These are phyloP conservation scores for Ennomos erosarius DNA, from an alignment of 2,888 invertebrate genomes.

Conservation along the genomic window DNA sequence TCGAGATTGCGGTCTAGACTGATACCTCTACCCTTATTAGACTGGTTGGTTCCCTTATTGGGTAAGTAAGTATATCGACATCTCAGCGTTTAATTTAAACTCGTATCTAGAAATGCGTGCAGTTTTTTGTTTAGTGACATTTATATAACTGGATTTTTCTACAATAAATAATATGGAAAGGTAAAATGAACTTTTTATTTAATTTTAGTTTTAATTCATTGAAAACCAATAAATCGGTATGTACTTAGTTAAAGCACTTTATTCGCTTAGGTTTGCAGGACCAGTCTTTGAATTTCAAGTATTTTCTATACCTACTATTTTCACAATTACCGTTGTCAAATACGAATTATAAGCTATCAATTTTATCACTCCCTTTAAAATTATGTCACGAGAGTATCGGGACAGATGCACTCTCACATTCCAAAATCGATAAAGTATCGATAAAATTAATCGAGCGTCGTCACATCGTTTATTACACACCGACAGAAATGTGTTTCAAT, in stretches of 20 bases:
- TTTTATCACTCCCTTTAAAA: slow-evolving; percentile 6
- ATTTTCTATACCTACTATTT: no score
- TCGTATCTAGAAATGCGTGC: no score
- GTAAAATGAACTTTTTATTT: no score
- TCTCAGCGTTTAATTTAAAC: no score
- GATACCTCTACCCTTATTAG: slow-evolving; percentile 5
- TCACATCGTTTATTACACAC: slow-evolving; percentile 43
- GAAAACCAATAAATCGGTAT: no score
- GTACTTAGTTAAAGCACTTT: no score
- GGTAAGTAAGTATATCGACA: neutral
- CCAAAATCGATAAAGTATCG: slow-evolving; percentile 40
- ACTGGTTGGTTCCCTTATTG: neutral
- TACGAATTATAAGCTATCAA: neutral
- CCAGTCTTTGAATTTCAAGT: no score
- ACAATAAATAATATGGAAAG: no score
- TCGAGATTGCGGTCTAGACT: slow-evolving; percentile 12
- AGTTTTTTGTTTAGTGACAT: no score
- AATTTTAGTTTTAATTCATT: no score
- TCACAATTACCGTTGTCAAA: neutral
- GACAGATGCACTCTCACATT: slow-evolving; percentile 58
- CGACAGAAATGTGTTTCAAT: slow-evolving; percentile 40
- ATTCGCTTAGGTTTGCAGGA: no score
- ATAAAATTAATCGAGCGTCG: slow-evolving; percentile 56
- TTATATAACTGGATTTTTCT: no score
- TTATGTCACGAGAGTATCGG: slow-evolving; percentile 26